Conservation (phyloP, 2,797 vertebrate genomes). For the Crocodylus rhombifer region DNA sequence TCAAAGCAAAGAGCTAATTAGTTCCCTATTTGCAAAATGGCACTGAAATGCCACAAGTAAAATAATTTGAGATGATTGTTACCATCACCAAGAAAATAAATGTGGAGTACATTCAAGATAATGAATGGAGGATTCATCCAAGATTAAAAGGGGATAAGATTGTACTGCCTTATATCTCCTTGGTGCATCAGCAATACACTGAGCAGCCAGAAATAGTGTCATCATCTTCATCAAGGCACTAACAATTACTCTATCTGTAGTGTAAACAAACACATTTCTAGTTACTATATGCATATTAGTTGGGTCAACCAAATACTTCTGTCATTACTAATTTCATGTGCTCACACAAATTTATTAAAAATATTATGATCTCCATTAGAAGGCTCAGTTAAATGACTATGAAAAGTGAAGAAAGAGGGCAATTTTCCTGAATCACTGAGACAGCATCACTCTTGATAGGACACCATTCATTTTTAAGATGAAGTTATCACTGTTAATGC, state of each 20-base stretch:
- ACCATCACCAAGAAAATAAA: constrained; percentile 56
- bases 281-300: constrained; percentile 6
- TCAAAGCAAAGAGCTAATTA: constrained; percentile 81
- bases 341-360: background rate
- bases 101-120: constrained; percentile 42
- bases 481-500: background rate
- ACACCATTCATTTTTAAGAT: background rate
- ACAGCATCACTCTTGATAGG: background rate
- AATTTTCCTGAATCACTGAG: constrained; percentile 40
- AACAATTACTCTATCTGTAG: background rate
- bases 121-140: constrained; percentile 18
- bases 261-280: constrained; percentile 5
- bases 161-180: constrained; percentile 22
- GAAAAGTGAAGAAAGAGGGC: constrained; percentile 27
- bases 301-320: background rate
- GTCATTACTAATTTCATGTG: background rate
- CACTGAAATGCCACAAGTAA: constrained; percentile 44
- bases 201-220: constrained; percentile 18
- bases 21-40: constrained; percentile 74
- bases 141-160: constrained; percentile 47
- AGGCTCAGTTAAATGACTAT: background rate
- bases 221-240: constrained; percentile 27
- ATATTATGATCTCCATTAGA: background rate
- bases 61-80: constrained; percentile 54
- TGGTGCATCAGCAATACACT: constrained; percentile 14